Conservation (phyloP, 92 coral and sea anemone genomes). For the Epizoanthus illoricatus region DNA sequence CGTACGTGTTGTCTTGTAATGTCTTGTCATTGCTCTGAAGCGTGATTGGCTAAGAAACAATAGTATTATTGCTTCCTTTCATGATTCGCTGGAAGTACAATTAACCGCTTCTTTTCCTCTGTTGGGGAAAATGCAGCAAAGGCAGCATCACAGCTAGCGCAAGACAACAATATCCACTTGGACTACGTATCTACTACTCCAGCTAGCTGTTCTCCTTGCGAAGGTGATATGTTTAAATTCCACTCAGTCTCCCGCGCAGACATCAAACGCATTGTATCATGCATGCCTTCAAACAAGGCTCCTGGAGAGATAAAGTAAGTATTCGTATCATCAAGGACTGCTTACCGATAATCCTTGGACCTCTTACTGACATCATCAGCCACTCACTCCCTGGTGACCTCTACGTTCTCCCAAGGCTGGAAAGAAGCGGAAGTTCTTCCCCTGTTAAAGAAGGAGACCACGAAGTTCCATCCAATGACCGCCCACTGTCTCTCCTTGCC, state of each 20-base stretch:
- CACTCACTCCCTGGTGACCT: constrained; percentile 45
- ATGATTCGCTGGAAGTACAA: too few species aligned
- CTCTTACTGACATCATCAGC: constrained; percentile 48
- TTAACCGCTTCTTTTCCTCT: constrained; percentile 42
- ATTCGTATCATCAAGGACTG: constrained; percentile 56
- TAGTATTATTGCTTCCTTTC: too few species aligned
- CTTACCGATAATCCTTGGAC: constrained; percentile 52
- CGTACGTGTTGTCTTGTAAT: too few species aligned
- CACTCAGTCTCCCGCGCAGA: too few species aligned
- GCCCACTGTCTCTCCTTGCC: constrained; percentile 53
- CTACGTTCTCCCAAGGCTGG: constrained; percentile 51
- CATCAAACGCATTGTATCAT: too few species aligned
- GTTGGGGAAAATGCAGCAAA: constrained; percentile 43
- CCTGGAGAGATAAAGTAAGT: constrained; percentile 58
- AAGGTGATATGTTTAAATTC: too few species aligned
- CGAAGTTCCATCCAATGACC: constrained; percentile 47
- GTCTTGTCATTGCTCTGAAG: too few species aligned
- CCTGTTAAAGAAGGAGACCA: constrained; percentile 48
- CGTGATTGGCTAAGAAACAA: too few species aligned
- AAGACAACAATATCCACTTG: too few species aligned
- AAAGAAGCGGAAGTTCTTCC: constrained; percentile 61
- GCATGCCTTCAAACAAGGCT: constrained; percentile 57
- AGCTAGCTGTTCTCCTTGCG: too few species aligned
- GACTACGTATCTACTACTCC: too few species aligned
- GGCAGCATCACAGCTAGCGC: constrained; percentile 20